Evolutionary conservation across 2,797 vertebrate genomes (phyloP), one percentile per base, ranked within the genome.

Genomic region (Zenarchopterus dispar): DNA sequence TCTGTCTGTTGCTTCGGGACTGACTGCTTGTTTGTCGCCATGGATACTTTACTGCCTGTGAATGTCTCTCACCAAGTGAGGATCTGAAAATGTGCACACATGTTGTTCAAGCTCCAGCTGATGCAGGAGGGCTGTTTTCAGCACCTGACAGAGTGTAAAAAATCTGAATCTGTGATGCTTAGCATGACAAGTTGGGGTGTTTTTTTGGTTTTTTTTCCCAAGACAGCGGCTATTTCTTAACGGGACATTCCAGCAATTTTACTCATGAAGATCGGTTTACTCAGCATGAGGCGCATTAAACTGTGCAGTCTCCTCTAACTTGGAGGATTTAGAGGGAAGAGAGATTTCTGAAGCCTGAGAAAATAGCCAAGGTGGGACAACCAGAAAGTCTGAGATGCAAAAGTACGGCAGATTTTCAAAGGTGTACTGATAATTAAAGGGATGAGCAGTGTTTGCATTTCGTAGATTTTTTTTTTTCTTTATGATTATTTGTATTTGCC

Each of bases 71-170:
- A 44, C 77, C 68, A 65, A 78, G 80, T 70, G 78, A 80, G 60
- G 71, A 69, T 60, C 76, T 71, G 73, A 78, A 89, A 87, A 65
- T 85, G 87, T 84, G 79, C 75, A 58, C 77, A 75, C 67, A 66
- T 82, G 79, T 82, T 82, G 79, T 82, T 78, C 71, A 45, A 80
- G 77, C 82, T 79, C 82, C 71, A 59, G 50, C 57, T 42, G 78
- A 80, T 52, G 45, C 50, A 42, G 55, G 48, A 59, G 56, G 26
- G 23, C 19, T 31, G 33, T 53, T 44, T 68, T 44, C 61, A 58
- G 52, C 65, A 50, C 72, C 50, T 23, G 17, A 36, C 24, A 43
- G 44, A 57, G 60, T 50, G 60, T 23, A 53, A 22, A n/a, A 65
- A 51, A 11, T 36, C 41, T 2, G 16, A 60, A 54, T 53, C 23